Base-by-base conservation (phyloP, 2,797 vertebrate genomes). In the Poecile montanus region DNA sequence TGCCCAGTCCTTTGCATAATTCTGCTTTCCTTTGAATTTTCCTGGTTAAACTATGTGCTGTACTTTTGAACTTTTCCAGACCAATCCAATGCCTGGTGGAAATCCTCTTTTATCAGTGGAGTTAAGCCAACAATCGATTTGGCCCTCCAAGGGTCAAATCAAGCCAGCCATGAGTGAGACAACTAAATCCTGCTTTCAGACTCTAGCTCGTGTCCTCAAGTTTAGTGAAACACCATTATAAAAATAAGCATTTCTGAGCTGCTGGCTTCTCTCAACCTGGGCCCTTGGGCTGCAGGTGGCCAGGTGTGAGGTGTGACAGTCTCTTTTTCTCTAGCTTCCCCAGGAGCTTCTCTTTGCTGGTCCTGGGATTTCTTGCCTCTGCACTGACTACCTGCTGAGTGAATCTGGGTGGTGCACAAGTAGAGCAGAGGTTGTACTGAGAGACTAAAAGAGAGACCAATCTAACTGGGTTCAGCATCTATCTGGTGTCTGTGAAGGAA, bases 1-100 rank as follows among this genome's bases (percentile, higher is more conserved):
- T 95, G 94, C 84, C 79, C 95, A 51, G 89, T 87, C 91, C 80
- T 93, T 94, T 94, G 89, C 62, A 81, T 92, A 94, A 94, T 94
- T 95, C 89, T 94, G 84, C 78, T 93, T 91, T 87, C 72, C 57
- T 93, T 91, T 79, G 78, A n/a, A 53, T 87, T 94, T 92, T 93
- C 78, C 86, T 76, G 70, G 57, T 88, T 67, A 68, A 81, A 81
- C 68, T 88, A 74, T 47, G n/a, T 71, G 47, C 48, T 19, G 6
- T 92, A 85, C 77, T 94, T 85, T 44, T 0, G 36, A 91, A 77
- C 86, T 91, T 93, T 89, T 89, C 60, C 81, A 95, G 82, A 86
- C 81, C 48, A 94, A 89, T 92, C 40, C 85, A 90, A 26, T 72
- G 78, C 65, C 81, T 88, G 67, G 51, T 93, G 57, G 68, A 89